These are phyloP conservation scores for Terrapene triunguis DNA, from an alignment of 2,113 vertebrate genomes.

Conservation along the genomic window DNA sequence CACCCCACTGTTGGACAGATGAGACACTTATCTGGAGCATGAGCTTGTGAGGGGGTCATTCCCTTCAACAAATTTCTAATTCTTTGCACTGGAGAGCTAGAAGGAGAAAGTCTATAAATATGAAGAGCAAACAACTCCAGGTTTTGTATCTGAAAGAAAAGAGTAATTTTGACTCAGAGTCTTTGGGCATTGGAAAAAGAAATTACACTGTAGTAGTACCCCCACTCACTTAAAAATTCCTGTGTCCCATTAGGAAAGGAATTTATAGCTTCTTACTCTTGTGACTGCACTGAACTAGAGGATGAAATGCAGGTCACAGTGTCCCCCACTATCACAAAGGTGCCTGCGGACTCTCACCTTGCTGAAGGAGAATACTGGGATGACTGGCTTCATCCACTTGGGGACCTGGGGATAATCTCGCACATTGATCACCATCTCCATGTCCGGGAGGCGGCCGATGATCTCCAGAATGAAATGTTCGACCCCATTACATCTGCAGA, in stretches of 20 bases:
- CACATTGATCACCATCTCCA: conserved; percentile 97
- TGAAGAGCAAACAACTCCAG: not conserved
- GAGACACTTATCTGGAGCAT: conserved; percentile 10
- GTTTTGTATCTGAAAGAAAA: not conserved
- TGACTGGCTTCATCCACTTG: conserved; percentile 87
- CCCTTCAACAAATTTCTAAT: not conserved
- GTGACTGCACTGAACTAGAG: not conserved
- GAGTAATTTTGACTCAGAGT: not conserved
- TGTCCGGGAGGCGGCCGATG: conserved; percentile 88
- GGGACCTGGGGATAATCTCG: conserved; percentile 96
- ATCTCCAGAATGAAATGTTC: conserved; percentile 95
- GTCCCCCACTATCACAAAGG: not conserved
- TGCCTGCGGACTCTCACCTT: conserved; percentile 83
- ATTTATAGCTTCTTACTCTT: not conserved
- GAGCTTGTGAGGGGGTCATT: conserved; percentile 14
- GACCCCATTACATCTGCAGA: conserved; percentile 91
- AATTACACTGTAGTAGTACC: not conserved
- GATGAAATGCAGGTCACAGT: not conserved
- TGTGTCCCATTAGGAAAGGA: accelerated
- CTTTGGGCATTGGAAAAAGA: not conserved
- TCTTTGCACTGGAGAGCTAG: conserved; percentile 23
- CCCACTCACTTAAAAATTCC: not conserved
- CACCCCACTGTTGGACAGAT: not conserved
- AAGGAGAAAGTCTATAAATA: not conserved
- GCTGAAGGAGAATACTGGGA: conserved; percentile 96